Percentiles rank a stretch among this genome's conserved stretches.
phyloP scores from a whole-genome alignment of 30 jellyfish, hydroid and myxozoan species.

The Clytia hemisphaerica region DNA sequence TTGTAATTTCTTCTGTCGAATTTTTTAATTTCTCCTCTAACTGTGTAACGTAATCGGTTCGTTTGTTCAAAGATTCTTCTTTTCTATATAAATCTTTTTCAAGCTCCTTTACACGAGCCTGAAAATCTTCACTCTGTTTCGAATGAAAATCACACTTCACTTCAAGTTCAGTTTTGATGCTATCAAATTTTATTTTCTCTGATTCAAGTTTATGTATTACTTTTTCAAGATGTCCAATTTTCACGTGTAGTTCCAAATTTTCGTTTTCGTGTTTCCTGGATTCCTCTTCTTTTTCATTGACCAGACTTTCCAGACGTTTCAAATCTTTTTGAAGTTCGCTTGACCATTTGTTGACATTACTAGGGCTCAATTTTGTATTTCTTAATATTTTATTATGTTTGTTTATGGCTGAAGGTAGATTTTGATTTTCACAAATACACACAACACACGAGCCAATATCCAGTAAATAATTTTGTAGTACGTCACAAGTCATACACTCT shows the following conservation, averaged over 20 bases:
- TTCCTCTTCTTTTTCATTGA: background rate
- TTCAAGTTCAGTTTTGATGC: no score
- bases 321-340: constrained; percentile 65
- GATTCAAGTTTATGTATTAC: background rate
- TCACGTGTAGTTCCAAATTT: background rate
- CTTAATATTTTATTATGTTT: constrained; percentile 50
- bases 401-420: constrained; percentile 70
- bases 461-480: constrained; percentile 59
- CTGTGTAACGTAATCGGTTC: no score
- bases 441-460: constrained; percentile 61
- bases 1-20: no score
- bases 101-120: no score
- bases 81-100: no score
- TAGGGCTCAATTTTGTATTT: constrained; percentile 59
- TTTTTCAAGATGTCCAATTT: background rate
- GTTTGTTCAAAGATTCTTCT: no score
- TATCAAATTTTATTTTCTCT: no score
- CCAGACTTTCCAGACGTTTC: constrained; percentile 22
- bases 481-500: constrained; percentile 68
- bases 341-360: constrained; percentile 63
- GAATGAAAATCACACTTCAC: no score
- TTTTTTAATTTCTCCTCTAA: no score
- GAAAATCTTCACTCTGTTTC: no score
- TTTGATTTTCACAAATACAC: constrained; percentile 69
- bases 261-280: constrained; percentile 22